Base-by-base conservation (phyloP, 2,888 invertebrate species). In the Hydraecia micacea region DNA sequence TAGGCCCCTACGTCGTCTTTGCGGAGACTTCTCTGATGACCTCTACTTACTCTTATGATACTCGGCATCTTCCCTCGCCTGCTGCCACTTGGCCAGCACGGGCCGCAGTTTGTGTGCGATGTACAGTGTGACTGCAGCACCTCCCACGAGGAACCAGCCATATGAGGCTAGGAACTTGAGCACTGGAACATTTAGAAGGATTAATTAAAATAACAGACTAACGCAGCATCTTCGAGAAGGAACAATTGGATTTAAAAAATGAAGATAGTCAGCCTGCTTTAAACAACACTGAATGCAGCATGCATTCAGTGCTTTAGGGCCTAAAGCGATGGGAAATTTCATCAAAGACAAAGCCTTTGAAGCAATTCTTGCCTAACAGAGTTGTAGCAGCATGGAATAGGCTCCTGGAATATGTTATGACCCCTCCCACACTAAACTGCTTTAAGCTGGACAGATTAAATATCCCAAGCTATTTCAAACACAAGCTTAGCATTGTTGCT, bases 71-170 rank as follows among this genome's bases (percentile, higher is more conserved):
- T 95, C 95, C 11, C 91, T 81, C 0, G 92, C 93, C 66, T 94
- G 90, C 83, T 81, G 86, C 94, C 95, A 95, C 42, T 87, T 86
- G 28, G 89, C 77, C 3, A 92, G 70, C 1, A 32, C 67, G 0
- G 95, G 95, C 15, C 88, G 80, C 68, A 94, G 85, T 78, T 83
- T 84, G 77, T 84, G 83, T 4, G 75, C 36, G 0, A 90, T 5
- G 78, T 92, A 94, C 39, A 92, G 73, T 0, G 58, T 28, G 0
- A 81, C 86, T 0, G 88, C 91, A 0, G 77, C 87, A 0, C 79
- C 91, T 0, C 92, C 94, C 60, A 95, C 81, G n/a, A 95, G 8
- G 77, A 86, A 91, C 96, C 96, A 96, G 1, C 96, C 96, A 21
- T 96, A 95, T 0, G 87, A 65, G 0, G 94, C 92, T 36, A 96